These are phyloP conservation scores for Nomada ferruginata DNA, from an alignment of 2,888 invertebrate genomes.

Conservation along the genomic window DNA sequence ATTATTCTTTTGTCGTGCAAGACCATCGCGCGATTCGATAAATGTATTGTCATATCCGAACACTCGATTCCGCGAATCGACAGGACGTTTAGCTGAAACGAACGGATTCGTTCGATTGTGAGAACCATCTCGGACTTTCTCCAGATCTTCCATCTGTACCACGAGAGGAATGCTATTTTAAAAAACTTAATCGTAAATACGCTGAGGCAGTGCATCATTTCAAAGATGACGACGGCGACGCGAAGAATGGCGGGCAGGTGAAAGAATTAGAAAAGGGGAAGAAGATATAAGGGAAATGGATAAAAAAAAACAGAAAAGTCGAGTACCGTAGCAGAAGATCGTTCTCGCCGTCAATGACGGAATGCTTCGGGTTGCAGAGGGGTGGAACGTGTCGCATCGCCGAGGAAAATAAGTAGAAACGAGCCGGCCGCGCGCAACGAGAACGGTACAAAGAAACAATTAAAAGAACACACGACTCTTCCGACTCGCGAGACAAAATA, in stretches of 20 bases:
- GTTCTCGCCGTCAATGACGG: constrained; percentile 54
- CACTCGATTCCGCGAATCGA: constrained; percentile 8
- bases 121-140: background rate
- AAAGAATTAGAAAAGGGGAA: constrained; percentile 1
- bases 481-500: constrained; percentile 55
- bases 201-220: constrained; percentile 56
- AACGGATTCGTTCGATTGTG: background rate
- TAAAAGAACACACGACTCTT: constrained; percentile 49
- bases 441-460: constrained; percentile 56
- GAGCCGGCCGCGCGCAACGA: constrained; percentile 38
- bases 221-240: constrained; percentile 31
- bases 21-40: constrained; percentile 7
- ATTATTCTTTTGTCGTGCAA: constrained; percentile 21
- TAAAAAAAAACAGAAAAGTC: constrained; percentile 24
- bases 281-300: background rate
- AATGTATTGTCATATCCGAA: background rate
- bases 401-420: constrained; percentile 63
- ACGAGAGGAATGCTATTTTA: background rate
- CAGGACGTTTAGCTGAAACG: background rate
- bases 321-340: constrained; percentile 61
- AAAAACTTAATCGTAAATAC: constrained; percentile 51
- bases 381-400: constrained; percentile 50
- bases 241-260: constrained; percentile 13
- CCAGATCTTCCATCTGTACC: background rate
- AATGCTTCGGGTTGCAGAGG: constrained; percentile 55